Conservation (phyloP, 2,888 invertebrate species). For the Andrena fulva region DNA sequence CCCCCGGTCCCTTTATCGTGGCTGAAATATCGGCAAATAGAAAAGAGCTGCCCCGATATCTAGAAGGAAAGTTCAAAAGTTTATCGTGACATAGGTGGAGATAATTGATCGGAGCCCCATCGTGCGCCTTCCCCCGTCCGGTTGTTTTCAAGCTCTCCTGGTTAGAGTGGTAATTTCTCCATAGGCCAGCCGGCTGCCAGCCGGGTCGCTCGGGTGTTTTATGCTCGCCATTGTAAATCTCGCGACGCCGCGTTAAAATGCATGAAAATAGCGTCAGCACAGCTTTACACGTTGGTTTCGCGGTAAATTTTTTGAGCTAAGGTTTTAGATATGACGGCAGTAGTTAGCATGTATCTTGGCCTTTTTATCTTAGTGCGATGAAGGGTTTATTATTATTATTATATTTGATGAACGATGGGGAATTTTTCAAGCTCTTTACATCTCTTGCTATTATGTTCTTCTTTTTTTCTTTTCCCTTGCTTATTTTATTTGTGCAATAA, state of each 20-base stretch:
- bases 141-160: conserved; percentile 45
- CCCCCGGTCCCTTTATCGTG: conserved; percentile 74
- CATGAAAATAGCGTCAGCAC: background rate
- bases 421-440: no score
- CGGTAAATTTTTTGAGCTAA: no score
- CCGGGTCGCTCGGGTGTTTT: background rate
- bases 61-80: conserved; percentile 68
- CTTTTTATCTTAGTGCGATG: no score
- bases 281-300: background rate
- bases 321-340: no score
- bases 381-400: no score
- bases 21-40: conserved; percentile 79
- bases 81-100: conserved; percentile 65
- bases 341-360: no score
- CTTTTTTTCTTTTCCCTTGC: no score
- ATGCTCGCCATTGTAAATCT: conserved; percentile 6
- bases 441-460: no score
- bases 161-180: conserved; percentile 19
- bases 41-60: conserved; percentile 66
- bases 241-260: background rate
- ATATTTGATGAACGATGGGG: no score
- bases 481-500: no score
- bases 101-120: conserved; percentile 64
- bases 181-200: conserved; percentile 19
- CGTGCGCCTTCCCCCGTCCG: conserved; percentile 1